Evolutionary conservation across 2,888 invertebrate species (phyloP).

Genomic region (Dasypolia templi): DNA sequence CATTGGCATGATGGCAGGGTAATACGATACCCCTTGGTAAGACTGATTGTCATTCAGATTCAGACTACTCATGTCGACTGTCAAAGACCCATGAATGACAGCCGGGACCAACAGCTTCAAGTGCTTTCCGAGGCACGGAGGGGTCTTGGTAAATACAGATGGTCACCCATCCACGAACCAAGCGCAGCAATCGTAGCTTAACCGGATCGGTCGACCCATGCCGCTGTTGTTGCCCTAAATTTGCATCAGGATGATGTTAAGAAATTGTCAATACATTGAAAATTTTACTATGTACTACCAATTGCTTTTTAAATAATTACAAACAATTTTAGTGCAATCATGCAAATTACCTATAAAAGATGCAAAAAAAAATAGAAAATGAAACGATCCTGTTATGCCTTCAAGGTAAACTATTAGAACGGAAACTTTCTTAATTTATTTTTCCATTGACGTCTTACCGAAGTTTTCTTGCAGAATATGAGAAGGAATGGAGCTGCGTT

Average conservation of each 20-base stretch:
- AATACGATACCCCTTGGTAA: too few species aligned
- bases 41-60: too few species aligned
- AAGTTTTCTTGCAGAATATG: conserved; percentile 10
- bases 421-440: conserved; percentile 14
- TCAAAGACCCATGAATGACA: too few species aligned
- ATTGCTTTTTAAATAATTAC: neutral
- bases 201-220: too few species aligned
- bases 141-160: too few species aligned
- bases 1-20: too few species aligned
- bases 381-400: neutral
- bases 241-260: neutral
- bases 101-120: too few species aligned
- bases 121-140: too few species aligned
- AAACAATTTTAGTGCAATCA: neutral
- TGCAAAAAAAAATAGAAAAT: neutral
- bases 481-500: conserved; percentile 13
- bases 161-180: too few species aligned
- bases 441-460: neutral
- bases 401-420: neutral
- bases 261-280: neutral
- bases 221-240: too few species aligned
- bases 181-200: too few species aligned
- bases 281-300: neutral
- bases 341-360: neutral
- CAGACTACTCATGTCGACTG: too few species aligned